Evolutionary conservation across 2,888 invertebrate species (phyloP).

Genomic region (Rhyacophila evoluta): DNA sequence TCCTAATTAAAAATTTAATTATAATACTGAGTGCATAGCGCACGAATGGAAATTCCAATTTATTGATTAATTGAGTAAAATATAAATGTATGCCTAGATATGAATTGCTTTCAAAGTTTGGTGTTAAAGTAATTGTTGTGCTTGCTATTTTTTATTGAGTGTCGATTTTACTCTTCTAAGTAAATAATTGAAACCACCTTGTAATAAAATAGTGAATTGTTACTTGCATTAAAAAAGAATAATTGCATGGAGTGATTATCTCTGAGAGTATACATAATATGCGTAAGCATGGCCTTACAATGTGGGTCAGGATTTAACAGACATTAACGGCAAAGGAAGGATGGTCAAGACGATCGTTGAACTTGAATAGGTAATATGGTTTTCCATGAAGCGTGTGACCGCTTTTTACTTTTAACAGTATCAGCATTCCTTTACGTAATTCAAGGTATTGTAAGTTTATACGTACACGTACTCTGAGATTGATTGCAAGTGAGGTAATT

Average conservation of each 20-base stretch:
- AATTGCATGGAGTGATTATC: too few relatives aligned
- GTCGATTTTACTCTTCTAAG: background rate
- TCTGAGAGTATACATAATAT: background rate
- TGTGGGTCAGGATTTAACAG: slow-evolving; percentile 43
- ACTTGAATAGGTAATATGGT: slow-evolving; percentile 44
- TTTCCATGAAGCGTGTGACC: slow-evolving; percentile 30
- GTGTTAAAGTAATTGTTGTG: too few relatives aligned
- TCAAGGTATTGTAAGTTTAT: slow-evolving; percentile 30
- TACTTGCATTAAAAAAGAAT: too few relatives aligned
- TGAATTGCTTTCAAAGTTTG: too few relatives aligned
- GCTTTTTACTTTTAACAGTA: slow-evolving; percentile 42
- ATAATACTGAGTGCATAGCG: too few relatives aligned
- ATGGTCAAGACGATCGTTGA: slow-evolving; percentile 44
- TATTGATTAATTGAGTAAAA: too few relatives aligned
- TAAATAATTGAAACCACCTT: background rate
- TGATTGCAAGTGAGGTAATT: background rate
- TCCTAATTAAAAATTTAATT: too few relatives aligned
- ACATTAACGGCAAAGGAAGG: slow-evolving; percentile 42
- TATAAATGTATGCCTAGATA: too few relatives aligned
- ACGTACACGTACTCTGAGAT: background rate
- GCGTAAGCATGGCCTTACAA: slow-evolving; percentile 20
- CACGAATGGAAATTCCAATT: too few relatives aligned
- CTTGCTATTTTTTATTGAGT: too few relatives aligned
- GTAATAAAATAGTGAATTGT: background rate
- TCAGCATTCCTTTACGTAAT: slow-evolving; percentile 46